phyloP scores from a whole-genome alignment of 2,113 vertebrate species.

The Dermatemys mawii region DNA sequence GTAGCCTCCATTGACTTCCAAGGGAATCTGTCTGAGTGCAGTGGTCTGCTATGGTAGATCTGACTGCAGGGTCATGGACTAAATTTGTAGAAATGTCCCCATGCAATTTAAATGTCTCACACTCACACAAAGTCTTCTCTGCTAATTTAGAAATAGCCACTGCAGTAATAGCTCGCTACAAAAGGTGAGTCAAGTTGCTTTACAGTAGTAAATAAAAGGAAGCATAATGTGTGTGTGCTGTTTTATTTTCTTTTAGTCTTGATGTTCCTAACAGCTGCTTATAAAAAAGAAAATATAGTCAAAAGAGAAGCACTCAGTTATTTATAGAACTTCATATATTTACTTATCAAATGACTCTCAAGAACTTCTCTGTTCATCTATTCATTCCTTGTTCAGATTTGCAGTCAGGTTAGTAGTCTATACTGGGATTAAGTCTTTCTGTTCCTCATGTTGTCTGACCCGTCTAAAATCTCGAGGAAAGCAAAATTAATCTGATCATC shows the following conservation, averaged over 20 bases:
- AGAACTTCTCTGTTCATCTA: background rate
- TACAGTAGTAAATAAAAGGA: background rate
- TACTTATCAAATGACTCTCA: background rate
- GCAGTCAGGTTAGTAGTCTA: background rate
- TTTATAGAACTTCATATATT: background rate
- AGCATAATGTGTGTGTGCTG: background rate
- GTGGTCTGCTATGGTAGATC: background rate
- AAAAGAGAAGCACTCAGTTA: background rate
- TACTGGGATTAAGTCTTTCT: background rate
- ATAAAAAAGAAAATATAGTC: background rate
- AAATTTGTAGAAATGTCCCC: background rate
- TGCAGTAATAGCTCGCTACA: background rate
- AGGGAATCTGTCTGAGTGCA: fast-evolving
- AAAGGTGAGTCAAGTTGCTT: background rate
- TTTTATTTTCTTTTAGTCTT: background rate
- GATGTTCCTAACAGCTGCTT: background rate
- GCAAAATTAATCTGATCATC: background rate
- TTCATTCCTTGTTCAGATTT: background rate
- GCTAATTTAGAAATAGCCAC: background rate
- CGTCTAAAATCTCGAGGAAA: background rate
- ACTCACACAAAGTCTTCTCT: fast-evolving
- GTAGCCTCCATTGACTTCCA: background rate
- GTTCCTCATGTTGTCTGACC: background rate
- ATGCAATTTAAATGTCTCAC: background rate
- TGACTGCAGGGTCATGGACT: background rate